Conservation (phyloP, 1,140 invertebrate genomes). For the Hirudo medicinalis region DNA sequence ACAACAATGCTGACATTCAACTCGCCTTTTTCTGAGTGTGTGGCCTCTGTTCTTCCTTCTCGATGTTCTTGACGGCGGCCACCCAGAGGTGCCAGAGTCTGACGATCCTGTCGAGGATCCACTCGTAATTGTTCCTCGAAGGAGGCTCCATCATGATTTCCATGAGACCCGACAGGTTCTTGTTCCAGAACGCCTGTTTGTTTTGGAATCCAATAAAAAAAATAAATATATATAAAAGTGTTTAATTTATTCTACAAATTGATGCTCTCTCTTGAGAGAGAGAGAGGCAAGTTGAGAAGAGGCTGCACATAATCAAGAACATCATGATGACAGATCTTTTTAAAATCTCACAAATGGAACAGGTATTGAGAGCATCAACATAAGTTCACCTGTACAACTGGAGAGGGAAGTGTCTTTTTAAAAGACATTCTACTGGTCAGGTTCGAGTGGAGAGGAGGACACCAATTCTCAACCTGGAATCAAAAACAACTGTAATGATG, state of each 20-base stretch:
- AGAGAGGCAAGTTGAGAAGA: too few species aligned
- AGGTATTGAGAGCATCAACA: too few species aligned
- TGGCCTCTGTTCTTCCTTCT: slow-evolving; percentile 30
- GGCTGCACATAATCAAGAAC: too few species aligned
- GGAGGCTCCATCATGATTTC: slow-evolving; percentile 35
- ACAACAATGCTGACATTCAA: neutral
- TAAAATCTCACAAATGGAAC: too few species aligned
- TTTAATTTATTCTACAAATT: neutral
- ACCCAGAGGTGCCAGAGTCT: slow-evolving; percentile 27
- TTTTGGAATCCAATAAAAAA: neutral
- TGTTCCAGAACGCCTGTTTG: slow-evolving; percentile 18
- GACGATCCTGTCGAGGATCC: slow-evolving; percentile 37
- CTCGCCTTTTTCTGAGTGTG: slow-evolving; percentile 32
- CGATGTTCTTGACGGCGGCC: slow-evolving; percentile 29
- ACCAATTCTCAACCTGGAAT: slow-evolving; percentile 33
- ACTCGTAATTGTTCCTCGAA: slow-evolving; percentile 37
- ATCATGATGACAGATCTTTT: too few species aligned
- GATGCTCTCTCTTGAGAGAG: too few species aligned
- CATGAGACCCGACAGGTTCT: slow-evolving; percentile 33
- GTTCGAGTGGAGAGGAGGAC: slow-evolving; percentile 25
- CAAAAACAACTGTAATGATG: too few species aligned
- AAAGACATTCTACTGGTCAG: slow-evolving; percentile 25
- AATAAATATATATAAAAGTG: too few species aligned
- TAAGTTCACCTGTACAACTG: too few species aligned
- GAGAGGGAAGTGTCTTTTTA: slow-evolving; percentile 17